Conservation (phyloP, 2,888 invertebrate species). For the Mycogona germanica region DNA sequence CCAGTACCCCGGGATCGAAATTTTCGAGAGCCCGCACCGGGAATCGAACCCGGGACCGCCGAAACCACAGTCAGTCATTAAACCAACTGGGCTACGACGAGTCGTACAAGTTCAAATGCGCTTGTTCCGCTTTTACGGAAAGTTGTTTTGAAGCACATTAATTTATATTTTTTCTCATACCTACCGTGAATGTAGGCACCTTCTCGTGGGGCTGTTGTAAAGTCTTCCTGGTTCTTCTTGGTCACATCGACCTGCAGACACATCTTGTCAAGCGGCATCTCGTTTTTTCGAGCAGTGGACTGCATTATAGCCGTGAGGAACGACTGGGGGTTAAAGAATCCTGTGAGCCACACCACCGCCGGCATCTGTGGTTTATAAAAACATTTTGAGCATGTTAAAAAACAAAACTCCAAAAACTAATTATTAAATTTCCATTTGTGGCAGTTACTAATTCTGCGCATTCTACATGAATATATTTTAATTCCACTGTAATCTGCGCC, state of each 20-base stretch:
- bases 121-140: too few relatives aligned
- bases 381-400: background rate
- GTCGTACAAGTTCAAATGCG: too few relatives aligned
- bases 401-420: background rate
- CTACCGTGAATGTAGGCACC: slow-evolving; percentile 90
- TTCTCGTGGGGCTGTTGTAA: slow-evolving; percentile 80
- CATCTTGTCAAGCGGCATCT: slow-evolving; percentile 92
- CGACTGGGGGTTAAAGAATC: slow-evolving; percentile 97
- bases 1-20: too few relatives aligned
- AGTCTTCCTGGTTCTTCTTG: slow-evolving; percentile 91
- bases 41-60: too few relatives aligned
- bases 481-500: too few relatives aligned
- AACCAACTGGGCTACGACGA: too few relatives aligned
- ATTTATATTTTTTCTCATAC: too few relatives aligned
- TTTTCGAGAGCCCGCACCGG: too few relatives aligned
- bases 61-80: too few relatives aligned
- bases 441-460: too few relatives aligned
- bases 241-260: slow-evolving; percentile 94
- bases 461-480: too few relatives aligned
- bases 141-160: too few relatives aligned
- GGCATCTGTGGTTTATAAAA: slow-evolving; percentile 49
- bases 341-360: slow-evolving; percentile 87
- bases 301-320: slow-evolving; percentile 96
- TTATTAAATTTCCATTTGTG: background rate
- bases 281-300: slow-evolving; percentile 84